Base-by-base conservation (phyloP, 2,888 invertebrate species). In the Lutraria lutraria region DNA sequence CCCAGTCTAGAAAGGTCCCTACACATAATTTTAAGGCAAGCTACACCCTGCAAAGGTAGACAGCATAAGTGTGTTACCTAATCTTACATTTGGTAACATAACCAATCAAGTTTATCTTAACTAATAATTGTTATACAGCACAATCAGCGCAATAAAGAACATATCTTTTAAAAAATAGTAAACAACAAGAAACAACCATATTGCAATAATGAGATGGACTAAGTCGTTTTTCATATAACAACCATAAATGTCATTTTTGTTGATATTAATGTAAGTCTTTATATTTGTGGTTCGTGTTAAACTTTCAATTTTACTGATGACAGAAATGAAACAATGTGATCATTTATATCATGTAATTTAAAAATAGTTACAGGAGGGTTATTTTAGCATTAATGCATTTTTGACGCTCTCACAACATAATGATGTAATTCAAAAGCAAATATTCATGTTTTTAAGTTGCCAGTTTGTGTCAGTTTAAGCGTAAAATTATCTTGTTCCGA, bases 321-420 rank as follows among this genome's bases (percentile, higher is more conserved):
- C 25, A 43, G 63, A 68, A 68, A 25, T 25, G 0, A 25, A 68
- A 25, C 63, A 68, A 68, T 25, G 63, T n/a, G n/a, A 68, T 25
- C 12, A n/a, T 68, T 12, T 25, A 68, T 68, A 25, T 68, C 12
- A 25, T 25, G 25, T 68, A 8, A 13, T n/a, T 68, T 12, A n/a
- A n/a, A 68, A 68, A 68, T 68, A 68, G 63, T 0, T 68, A 4
- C 25, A 25, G 0, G 25, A 25, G 63, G 63, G 4, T n/a, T 68
- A 68, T 68, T 68, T 68, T 68, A 68, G 25, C 63, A 25, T 68
- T 68, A 68, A 68, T 68, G 63, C 25, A 25, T 68, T 68, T 68
- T 68, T 68, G 63, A 68, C 63, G 25, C 63, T 25, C 10, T n/a
- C 63, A 25, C n/a, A 25, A 25, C 25, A 68, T 25, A 60, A 25